Evolutionary conservation across 2,113 vertebrate genomes (phyloP), one percentile per base, ranked within the genome.

Genomic region (Ovibos moschatus): DNA sequence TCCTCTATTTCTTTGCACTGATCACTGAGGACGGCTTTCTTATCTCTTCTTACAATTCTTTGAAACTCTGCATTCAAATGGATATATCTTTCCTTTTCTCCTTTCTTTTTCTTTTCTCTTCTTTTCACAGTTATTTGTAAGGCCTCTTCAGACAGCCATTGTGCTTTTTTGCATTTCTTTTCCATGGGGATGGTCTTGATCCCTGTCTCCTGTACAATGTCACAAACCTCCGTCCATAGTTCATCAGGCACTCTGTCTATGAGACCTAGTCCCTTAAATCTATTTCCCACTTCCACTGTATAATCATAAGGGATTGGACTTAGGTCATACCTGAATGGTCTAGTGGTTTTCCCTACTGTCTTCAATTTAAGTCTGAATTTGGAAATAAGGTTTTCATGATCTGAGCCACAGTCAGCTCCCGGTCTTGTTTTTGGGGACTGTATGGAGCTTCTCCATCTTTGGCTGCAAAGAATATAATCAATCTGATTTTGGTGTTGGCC

Each of bases 161-260:
- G 10, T n/a, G 1, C 33, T 10, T 67, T 67, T 67, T 19, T n/a
- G 62, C 16, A 5, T n/a, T 67, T 67, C 16, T 67, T 67, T 67
- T n/a, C 2, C 33, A 2, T n/a, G 62, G 62, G 7, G 33, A n/a
- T 67, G 62, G 16, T 19, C 62, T 67, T 67, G 33, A 67, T 19
- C 7, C 16, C 33, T 67, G 16, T 67, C 33, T 67, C 33, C 33
- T n/a, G 3, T n/a, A 67, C 33, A 67, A n/a, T 67, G 62, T 67
- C 33, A n/a, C 1, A 2, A 64, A 64, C 16, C 62, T 64, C 33
- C 1, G 0, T 64, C 15, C 3, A n/a, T 33, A 64, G 30, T 64
- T 64, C 62, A 67, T 67, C 16, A 19, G 33, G 33, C 16, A n/a
- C 62, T 67, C 62, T n/a, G 30, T 33, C 60, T 64, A 67, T 67